Conservation (phyloP, 1,140 invertebrate genomes). For the Physella acuta region DNA sequence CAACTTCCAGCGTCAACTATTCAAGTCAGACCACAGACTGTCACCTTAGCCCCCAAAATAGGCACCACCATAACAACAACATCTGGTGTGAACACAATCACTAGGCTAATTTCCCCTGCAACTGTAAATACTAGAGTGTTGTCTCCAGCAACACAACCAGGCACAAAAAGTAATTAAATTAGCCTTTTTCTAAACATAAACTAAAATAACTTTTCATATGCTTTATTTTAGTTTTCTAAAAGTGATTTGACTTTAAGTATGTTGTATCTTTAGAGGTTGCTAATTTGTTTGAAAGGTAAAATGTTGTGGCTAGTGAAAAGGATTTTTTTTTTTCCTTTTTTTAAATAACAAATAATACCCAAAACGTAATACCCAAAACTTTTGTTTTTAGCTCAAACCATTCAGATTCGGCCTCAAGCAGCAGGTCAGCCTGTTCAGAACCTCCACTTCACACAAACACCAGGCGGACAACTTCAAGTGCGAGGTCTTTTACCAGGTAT, state of each 20-base stretch:
- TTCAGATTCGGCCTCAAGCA: slow-evolving; percentile 36
- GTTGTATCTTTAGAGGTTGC: no score
- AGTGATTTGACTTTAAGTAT: no score
- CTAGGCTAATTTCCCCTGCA: slow-evolving; percentile 58
- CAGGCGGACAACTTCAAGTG: slow-evolving; percentile 89
- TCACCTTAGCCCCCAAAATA: slow-evolving; percentile 54
- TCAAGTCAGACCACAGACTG: slow-evolving; percentile 34
- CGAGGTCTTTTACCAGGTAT: slow-evolving; percentile 79
- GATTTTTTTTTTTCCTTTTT: no score
- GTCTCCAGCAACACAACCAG: slow-evolving; percentile 20
- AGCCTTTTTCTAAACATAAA: no score
- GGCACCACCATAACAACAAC: slow-evolving; percentile 32
- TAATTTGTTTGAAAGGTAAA: no score
- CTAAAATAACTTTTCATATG: no score
- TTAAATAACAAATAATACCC: no score
- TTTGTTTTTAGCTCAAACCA: slow-evolving; percentile 26
- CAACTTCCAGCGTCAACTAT: slow-evolving; percentile 46
- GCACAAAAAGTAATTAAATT: slow-evolving; percentile 23
- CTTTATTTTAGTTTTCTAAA: no score
- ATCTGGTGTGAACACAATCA: slow-evolving; percentile 17
- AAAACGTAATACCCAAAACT: no score
- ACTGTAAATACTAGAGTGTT: slow-evolving; percentile 50
- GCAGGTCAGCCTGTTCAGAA: slow-evolving; percentile 57
- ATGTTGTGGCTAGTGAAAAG: no score
- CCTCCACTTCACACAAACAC: slow-evolving; percentile 85